Base-by-base conservation (phyloP, 2,113 vertebrate genomes). In the Hucho hucho region DNA sequence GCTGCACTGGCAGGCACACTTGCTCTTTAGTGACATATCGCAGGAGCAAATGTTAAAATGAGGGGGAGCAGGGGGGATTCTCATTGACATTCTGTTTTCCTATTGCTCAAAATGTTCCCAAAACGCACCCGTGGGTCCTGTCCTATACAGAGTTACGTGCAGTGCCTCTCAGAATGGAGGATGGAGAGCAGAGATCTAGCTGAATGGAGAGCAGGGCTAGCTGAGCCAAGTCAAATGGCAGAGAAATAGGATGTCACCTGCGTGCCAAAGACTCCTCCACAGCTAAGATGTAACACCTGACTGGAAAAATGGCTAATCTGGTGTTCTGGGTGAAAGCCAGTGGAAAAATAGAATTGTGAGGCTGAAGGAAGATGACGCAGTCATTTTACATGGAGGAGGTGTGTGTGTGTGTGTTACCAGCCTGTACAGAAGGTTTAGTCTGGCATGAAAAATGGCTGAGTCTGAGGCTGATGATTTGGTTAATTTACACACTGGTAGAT, bases 21-120 rank as follows among this genome's bases (percentile, higher is more conserved):
- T 93, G 92, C 91, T 92, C 89, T 92, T 93, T 90, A 90, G 84
- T 92, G 92, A 93, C 92, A 90, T 92, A 92, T 93, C 6, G 77
- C 87, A 75, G 26, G 70, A 84, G 90, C 79, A 92, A 92, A 92
- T 92, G 90, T 90, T 91, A 90, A 86, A 88, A 24, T 74, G 87
- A 70, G 83, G 73, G 84, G 74, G 77, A 79, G 81, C 79, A 83
- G 84, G 79, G 80, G 87, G 82, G 84, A 68, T 78, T 87, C 87
- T 90, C 85, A 87, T 90, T 92, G 87, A 91, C 87, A 92, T 92
- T 92, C 89, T 78, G 86, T 84, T 88, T 87, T 85, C 81, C 37
- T 43, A 43, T 43, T 9, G 87, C 84, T 78, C 68, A 75, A 87
- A 86, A 87, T 80, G 81, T 83, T 53, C 81, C 73, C 82, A 43